Base-by-base conservation (phyloP, 2,113 vertebrate genomes). In the Calyptommatus sinebrachiatus region DNA sequence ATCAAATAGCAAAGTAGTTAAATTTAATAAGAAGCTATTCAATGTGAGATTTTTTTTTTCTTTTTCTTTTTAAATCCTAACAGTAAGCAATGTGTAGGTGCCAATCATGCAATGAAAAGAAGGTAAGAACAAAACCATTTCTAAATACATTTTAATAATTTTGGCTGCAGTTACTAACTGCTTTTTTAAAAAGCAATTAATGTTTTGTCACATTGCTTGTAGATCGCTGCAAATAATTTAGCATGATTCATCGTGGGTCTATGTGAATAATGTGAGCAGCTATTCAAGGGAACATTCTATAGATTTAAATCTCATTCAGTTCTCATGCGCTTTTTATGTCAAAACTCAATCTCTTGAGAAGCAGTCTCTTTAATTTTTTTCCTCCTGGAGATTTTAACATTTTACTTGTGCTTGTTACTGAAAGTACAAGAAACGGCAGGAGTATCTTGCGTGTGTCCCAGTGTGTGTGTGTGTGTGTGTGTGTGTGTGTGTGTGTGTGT, bases 101-200 rank as follows among this genome's bases (percentile, higher is more conserved):
- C 78, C 85, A 88, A 83, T 86, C 85, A 87, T 70, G 16, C 85
- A 68, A 88, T 88, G 22, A 71, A 86, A 89, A 86, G 87, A n/a
- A 83, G 79, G 68, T 1, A n/a, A 84, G 1, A 50, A 79, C 73
- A 86, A 83, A 83, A 18, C 1, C 2, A 81, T 86, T 65, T 82
- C 65, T 80, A 88, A 90, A 83, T n/a, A 76, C 21, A 48, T 70
- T 62, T 75, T 75, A 76, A 7, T 66, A 67, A 76, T 81, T 89
- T 73, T 71, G 2, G 0, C 67, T 8, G n/a, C 73, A 84, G 72
- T 89, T 68, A 76, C 76, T 89, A 78, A 86, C 82, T 53, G 83
- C 71, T 80, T 80, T 73, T 85, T 77, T 63, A 84, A 50, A 74
- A 78, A 84, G 21, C 48, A 79, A 79, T 79, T 75, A 79, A 83